Evolutionary conservation across 2,113 vertebrate genomes (phyloP), one percentile per base, ranked within the genome.

Genomic region (Clarias macrocephalus): DNA sequence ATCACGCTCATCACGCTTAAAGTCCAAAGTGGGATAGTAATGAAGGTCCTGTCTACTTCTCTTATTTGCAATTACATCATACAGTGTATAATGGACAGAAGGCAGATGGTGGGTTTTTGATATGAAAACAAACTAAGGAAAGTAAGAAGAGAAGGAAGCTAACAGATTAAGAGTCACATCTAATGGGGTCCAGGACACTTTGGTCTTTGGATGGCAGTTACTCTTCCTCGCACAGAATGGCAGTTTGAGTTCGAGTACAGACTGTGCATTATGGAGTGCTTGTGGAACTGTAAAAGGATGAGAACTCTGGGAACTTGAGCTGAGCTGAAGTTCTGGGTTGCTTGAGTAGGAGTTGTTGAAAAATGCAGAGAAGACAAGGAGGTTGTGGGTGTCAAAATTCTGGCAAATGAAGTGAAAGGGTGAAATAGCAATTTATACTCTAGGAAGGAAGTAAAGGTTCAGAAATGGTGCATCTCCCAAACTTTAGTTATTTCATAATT

Each of bases 21-120:
- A 92, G 90, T 92, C 89, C 85, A 88, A 86, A 56, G 75, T 90
- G 84, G 86, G 80, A 91, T 93, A 93, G 89, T 92, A 93, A 94
- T 90, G 87, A 90, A 89, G 91, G 70, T 89, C 91, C 57, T 82
- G 57, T 33, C 56, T 52, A 15, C 54, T 48, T 62, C 52, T 37
- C 21, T 62, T 63, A 52, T 70, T 68, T 28, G 28, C 15, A 57
- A 91, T 91, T 92, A 92, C 92, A 93, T 92, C 65, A 86, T 92
- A 91, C 91, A 88, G 93, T 93, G 90, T 91, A 91, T 72, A 66
- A 77, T 84, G 85, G 52, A 62, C 84, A 80, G 80, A 54, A 21
- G 25, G 83, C 82, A 72, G 73, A 60, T 83, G 84, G 85, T 81
- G 57, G 16, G 12, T 81, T 85, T 89, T 87, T 91, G 85, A 90